Conservation (phyloP, 2,888 invertebrate genomes). For the Palloptera scutellata region DNA sequence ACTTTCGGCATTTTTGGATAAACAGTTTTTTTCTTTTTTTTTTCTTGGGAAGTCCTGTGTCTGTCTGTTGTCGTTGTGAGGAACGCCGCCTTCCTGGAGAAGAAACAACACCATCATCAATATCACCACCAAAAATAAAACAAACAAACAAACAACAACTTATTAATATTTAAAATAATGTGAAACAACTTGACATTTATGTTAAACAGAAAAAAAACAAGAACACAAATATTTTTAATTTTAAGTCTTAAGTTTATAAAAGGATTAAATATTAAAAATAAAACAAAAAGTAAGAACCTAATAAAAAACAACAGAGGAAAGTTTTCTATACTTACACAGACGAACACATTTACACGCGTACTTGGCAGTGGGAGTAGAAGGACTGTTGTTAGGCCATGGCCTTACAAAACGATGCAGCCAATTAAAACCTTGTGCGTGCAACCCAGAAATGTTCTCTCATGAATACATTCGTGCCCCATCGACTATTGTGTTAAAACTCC, state of each 20-base stretch:
- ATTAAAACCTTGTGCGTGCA: too few relatives aligned
- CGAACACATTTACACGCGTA: too few relatives aligned
- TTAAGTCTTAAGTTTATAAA: conserved; percentile 65
- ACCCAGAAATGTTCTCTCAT: too few relatives aligned
- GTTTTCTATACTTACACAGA: too few relatives aligned
- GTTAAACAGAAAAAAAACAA: conserved; percentile 44
- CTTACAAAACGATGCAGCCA: too few relatives aligned
- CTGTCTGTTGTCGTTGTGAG: conserved; percentile 8
- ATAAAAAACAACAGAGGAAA: conserved; percentile 7
- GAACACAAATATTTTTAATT: conserved; percentile 64
- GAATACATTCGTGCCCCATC: too few relatives aligned
- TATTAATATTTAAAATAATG: conserved; percentile 44
- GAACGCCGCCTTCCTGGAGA: conserved; percentile 35
- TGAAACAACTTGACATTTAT: conserved; percentile 47
- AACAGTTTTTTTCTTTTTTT: conserved; percentile 6
- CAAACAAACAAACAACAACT: conserved; percentile 38
- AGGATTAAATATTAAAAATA: conserved; percentile 61
- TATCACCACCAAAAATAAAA: conserved; percentile 27
- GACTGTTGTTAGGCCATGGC: too few relatives aligned
- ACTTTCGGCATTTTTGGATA: conserved; percentile 26
- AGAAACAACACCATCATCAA: conserved; percentile 30
- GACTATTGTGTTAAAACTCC: too few relatives aligned
- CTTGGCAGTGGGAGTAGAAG: too few relatives aligned
- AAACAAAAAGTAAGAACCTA: conserved; percentile 40
- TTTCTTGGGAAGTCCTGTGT: conserved; percentile 16